Evolutionary conservation across 2,888 invertebrate genomes (phyloP).

Genomic region (Noctua pronuba): DNA sequence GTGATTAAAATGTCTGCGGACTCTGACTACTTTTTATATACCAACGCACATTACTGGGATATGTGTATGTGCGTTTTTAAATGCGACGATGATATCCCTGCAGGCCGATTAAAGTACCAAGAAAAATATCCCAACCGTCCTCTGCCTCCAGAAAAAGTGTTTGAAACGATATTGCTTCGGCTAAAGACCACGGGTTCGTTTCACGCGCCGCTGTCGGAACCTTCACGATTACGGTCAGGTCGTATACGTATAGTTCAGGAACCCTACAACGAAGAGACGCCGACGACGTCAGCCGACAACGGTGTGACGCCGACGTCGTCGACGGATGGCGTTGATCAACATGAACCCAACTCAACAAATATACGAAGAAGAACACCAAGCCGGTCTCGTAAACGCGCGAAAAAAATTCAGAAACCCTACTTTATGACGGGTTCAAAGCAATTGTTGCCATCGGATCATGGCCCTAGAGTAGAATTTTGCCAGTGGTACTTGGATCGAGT

Average conservation of each 20-base stretch:
- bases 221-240: constrained; percentile 23
- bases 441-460: constrained; percentile 6
- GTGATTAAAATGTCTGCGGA: constrained; percentile 18
- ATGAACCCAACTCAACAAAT: background rate
- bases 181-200: constrained; percentile 20
- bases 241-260: background rate
- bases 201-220: constrained; percentile 6
- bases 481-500: constrained; percentile 29
- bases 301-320: background rate
- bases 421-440: background rate
- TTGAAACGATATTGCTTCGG: constrained; percentile 17
- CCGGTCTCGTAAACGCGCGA: background rate
- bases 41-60: constrained; percentile 11
- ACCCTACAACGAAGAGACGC: too few relatives aligned
- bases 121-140: constrained; percentile 25
- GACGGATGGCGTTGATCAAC: background rate
- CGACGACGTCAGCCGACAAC: background rate
- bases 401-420: constrained; percentile 12
- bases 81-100: constrained; percentile 5
- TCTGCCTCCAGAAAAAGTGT: constrained; percentile 20
- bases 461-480: constrained; percentile 26
- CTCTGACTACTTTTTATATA: constrained; percentile 8
- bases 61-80: constrained; percentile 21
- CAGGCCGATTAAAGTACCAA: constrained; percentile 26
- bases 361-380: background rate